Evolutionary conservation across 2,888 invertebrate species (phyloP).

Genomic region (Psylliodes chrysocephalus): DNA sequence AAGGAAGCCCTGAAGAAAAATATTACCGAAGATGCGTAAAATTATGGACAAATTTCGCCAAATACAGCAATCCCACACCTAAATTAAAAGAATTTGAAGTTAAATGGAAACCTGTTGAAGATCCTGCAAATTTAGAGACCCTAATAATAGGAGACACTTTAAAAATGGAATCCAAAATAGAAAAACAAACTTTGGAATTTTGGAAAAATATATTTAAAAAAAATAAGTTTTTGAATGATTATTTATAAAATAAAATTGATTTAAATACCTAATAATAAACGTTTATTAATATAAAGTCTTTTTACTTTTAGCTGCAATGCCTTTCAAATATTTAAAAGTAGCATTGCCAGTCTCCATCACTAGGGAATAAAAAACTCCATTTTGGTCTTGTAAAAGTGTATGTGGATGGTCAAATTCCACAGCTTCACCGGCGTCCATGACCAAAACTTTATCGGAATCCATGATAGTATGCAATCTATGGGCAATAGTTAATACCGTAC

Average conservation of each 20-base stretch:
- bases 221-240: no score
- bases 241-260: conserved; percentile 50
- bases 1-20: conserved; percentile 48
- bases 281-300: not conserved
- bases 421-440: conserved; percentile 81
- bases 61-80: conserved; percentile 47
- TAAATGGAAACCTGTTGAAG: conserved; percentile 50
- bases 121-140: conserved; percentile 45
- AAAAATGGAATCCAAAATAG: no score
- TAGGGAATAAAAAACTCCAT: conserved; percentile 60
- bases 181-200: no score
- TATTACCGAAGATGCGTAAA: conserved; percentile 46
- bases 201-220: no score
- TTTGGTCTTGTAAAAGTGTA: conserved; percentile 66
- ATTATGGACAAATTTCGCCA: conserved; percentile 56
- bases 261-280: no score
- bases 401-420: conserved; percentile 81
- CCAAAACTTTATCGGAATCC: conserved; percentile 84
- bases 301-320: conserved; percentile 47
- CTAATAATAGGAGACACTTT: no score
- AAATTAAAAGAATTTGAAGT: conserved; percentile 33
- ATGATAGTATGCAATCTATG: conserved; percentile 86
- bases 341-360: conserved; percentile 74
- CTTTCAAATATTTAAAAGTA: conserved; percentile 51
- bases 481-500: conserved; percentile 85